Percentiles rank a stretch among this genome's conserved stretches.
Conservation (phyloP, 2,888 invertebrate genomes). For the Lasioglossum leucozonium region DNA sequence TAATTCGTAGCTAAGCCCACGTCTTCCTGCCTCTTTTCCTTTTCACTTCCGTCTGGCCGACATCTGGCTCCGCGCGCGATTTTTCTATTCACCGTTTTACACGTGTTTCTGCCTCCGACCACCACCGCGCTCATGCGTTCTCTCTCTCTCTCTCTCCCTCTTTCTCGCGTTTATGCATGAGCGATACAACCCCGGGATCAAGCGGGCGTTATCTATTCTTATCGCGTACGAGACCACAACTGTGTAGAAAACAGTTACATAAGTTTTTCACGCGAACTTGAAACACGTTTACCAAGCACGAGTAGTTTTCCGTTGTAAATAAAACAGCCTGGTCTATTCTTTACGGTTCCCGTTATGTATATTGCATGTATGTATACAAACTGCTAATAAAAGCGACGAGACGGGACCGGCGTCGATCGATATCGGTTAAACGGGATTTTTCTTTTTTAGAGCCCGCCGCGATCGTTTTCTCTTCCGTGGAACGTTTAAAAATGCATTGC, state of each 20-base stretch:
- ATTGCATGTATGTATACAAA: background rate
- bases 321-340: background rate
- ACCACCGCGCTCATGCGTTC: background rate
- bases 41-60: conserved; percentile 27
- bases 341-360: background rate
- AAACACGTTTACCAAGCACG: background rate
- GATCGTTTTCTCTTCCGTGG: background rate
- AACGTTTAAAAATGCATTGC: background rate
- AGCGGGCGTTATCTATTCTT: conserved; percentile 28
- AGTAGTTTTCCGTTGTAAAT: conserved; percentile 19
- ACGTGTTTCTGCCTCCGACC: background rate
- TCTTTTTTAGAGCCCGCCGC: background rate
- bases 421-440: background rate
- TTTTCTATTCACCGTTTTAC: conserved; percentile 12
- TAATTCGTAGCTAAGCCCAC: conserved; percentile 57
- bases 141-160: background rate
- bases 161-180: background rate
- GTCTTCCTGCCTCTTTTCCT: conserved; percentile 49
- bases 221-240: background rate
- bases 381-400: conserved; percentile 9
- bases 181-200: background rate
- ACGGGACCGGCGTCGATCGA: background rate
- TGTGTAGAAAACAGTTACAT: background rate
- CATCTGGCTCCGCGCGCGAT: conserved; percentile 47
- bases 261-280: conserved; percentile 19